Base-by-base conservation (phyloP, 2,888 invertebrate genomes). In the Agonopterix arenella region DNA sequence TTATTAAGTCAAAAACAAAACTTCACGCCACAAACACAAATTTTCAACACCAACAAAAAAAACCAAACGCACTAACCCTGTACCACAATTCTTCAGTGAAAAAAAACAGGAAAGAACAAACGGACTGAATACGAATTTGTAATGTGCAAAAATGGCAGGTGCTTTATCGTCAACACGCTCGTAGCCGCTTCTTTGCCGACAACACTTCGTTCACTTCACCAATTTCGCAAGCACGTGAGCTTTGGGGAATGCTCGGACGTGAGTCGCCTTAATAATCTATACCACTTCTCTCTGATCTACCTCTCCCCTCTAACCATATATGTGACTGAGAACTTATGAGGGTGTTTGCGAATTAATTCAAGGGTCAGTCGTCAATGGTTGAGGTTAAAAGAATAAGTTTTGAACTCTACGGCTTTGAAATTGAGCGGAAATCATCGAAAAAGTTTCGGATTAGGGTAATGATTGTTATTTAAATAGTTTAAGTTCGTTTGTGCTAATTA, bases 191-290 rank as follows among this genome's bases (percentile, higher is more conserved):
- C 43, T 36, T 44, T 11, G 11, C 59, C 60, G 56, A 51, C 59
- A 65, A 67, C 70, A 68, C 69, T 68, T 70, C 70, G 70, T 63
- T 63, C 63, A 59, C 61, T 61, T 67, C 67, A 66, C 68, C 76
- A 74, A 73, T 76, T 77, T 68, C 59, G 66, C 58, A 58, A 68
- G 73, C 72, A 74, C 78, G 76, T 76, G 75, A 70, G 73, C 68
- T 70, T 28, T 73, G 62, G 61, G 64, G 63, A 69, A 69, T 66
- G 66, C 57, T 53, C 52, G 44, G 10, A 50, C 78, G 78, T 78
- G 78, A 74, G 62, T 52, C 49, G 77, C 60, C 60, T 77, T 63
- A 70, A 59, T 65, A 56, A 52, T 50, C 48, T 46, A 48, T 43
- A 52, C 76, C 73, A 64, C 13, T 50, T 43, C 48, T 41, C 48